Conservation (phyloP, 2,888 invertebrate species). For the Abrostola tripartita region DNA sequence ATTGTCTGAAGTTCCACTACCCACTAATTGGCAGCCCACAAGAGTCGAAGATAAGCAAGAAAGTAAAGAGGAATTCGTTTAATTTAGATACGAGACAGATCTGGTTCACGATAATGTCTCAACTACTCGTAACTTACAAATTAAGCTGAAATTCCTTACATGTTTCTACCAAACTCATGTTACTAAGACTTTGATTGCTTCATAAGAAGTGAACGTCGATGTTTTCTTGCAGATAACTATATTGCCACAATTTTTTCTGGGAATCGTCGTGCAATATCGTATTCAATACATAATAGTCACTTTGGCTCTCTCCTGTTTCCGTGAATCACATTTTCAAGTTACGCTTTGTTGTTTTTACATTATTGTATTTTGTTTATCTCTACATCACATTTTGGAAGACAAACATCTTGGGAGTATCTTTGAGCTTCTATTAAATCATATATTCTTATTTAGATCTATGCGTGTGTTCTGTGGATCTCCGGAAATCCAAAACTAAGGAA, state of each 20-base stretch:
- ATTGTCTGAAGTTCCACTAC: constrained; percentile 22
- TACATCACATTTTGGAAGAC: constrained; percentile 1
- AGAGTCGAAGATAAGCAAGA: constrained; percentile 30
- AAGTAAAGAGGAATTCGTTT: constrained; percentile 23
- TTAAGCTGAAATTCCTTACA: constrained; percentile 39
- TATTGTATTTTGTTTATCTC: background rate
- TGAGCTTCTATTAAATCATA: background rate
- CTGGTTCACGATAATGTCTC: constrained; percentile 35
- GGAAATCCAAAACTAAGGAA: no score
- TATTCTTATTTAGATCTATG: no score
- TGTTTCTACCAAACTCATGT: constrained; percentile 38
- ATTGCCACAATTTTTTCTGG: background rate
- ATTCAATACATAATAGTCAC: background rate
- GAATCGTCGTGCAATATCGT: constrained; percentile 10
- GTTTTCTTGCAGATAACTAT: constrained; percentile 21
- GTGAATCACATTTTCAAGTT: constrained; percentile 1
- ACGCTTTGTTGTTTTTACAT: constrained; percentile 3
- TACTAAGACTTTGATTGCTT: constrained; percentile 21
- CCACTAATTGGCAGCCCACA: constrained; percentile 31
- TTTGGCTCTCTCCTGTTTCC: constrained; percentile 10
- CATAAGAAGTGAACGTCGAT: constrained; percentile 9
- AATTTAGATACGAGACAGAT: constrained; percentile 34
- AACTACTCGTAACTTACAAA: constrained; percentile 28
- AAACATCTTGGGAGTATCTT: background rate
- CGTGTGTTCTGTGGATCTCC: no score